Base-by-base conservation (phyloP, 2,888 invertebrate species). In the Dioctria linearis region DNA sequence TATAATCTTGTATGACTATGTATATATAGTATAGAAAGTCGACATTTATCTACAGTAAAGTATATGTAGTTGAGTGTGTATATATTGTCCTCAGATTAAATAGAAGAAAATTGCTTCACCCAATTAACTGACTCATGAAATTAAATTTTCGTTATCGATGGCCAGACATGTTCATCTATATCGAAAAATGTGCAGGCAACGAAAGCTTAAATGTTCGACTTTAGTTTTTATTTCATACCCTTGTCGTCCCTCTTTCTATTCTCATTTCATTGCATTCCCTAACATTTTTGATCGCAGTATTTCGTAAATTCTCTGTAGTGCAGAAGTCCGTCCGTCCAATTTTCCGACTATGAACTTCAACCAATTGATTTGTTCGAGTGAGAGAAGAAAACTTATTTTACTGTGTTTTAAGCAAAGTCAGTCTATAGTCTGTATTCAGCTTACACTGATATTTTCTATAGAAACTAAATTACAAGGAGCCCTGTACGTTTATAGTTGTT, bases 121-220 rank as follows among this genome's bases (percentile, higher is more conserved):
- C 80, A 80, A 80, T 80, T 80, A 80, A 80, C 75, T 80, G 73
- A 80, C 80, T 80, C 80, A 80, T 80, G 80, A 80, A 80, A 80
- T 80, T 80, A 80, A 80, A 80, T 75, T 80, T 80, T 80, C 75
- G 80, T 80, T 80, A 80, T 80, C 80, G 80, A 66, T 65, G 57
- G 63, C 51, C 51, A 51, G 75, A 63, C 71, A 37, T 66, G 57
- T 25, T 80, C 75, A 65, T 75, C 61, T 73, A 63, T n/a, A 25
- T 25, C 43, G 69, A 69, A 67, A 43, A 59, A 42, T 42, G 43
- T 42, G 43, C 6, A 40, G 42, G 54, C 11, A n/a, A 39, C 3
- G 13, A 42, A n/a, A 6, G 4, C 54, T 54, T 54, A n/a, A 54
- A 54, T 54, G 54, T 8, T 46, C 25, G 59, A 25, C 43, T 25